Evolutionary conservation across 2,113 vertebrate genomes (phyloP).

Genomic region (Myodes glareolus): DNA sequence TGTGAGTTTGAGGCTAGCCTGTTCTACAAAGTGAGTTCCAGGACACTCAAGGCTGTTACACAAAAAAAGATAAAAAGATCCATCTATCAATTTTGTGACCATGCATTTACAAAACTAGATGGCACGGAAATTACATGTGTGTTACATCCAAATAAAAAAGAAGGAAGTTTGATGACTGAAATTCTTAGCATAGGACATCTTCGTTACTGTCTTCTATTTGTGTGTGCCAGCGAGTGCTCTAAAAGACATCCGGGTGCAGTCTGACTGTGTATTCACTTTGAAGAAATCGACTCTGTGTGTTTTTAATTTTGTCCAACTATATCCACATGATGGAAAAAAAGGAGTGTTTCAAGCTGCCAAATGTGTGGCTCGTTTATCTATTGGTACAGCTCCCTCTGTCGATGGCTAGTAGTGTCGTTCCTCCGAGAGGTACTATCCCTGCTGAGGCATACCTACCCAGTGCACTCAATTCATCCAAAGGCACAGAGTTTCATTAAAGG

Average conservation of each 20-base stretch:
- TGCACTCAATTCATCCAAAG: not conserved
- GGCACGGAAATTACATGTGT: not conserved
- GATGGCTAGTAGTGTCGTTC: not conserved
- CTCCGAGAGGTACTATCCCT: not conserved
- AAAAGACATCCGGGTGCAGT: not conserved
- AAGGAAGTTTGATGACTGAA: not conserved
- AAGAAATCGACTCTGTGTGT: not conserved
- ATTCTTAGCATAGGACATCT: not conserved
- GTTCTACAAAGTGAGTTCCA: not conserved
- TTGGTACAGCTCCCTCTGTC: not conserved
- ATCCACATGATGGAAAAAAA: not conserved
- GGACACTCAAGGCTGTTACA: not conserved
- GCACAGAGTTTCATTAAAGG: conserved; percentile 42
- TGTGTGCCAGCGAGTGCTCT: not conserved
- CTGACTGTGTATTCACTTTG: not conserved
- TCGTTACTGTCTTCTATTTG: not conserved
- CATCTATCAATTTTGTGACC: not conserved
- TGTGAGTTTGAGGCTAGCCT: not conserved
- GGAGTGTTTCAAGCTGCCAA: not conserved
- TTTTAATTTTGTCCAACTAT: not conserved
- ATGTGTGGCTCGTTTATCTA: not conserved
- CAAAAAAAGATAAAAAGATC: not conserved
- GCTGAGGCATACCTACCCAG: not conserved
- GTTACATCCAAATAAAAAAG: not conserved
- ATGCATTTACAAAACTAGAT: not conserved